phyloP scores from a whole-genome alignment of 2,888 invertebrate genomes.

The Napeogenes inachia region DNA sequence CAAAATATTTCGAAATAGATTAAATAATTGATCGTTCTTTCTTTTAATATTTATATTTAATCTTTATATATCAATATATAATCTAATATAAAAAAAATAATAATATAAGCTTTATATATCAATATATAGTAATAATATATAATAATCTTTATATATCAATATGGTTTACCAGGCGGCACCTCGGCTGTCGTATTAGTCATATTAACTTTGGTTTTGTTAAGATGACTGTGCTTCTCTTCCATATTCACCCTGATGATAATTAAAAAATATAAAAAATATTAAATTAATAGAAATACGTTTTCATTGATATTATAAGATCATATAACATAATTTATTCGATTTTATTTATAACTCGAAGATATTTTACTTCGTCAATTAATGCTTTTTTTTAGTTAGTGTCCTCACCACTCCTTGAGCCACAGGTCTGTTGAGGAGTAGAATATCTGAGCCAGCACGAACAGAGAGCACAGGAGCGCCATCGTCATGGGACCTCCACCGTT shows the following conservation, averaged over 20 bases:
- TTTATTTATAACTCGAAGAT: too few relatives aligned
- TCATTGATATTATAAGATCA: too few relatives aligned
- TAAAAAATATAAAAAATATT: constrained; percentile 35
- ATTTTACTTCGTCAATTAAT: too few relatives aligned
- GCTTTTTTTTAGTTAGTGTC: too few relatives aligned
- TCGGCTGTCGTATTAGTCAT: constrained; percentile 21
- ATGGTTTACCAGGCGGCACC: constrained; percentile 37
- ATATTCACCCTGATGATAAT: constrained; percentile 72
- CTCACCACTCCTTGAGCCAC: constrained; percentile 79
- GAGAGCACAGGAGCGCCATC: constrained; percentile 64
- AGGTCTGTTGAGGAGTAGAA: constrained; percentile 80
- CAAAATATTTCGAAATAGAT: too few relatives aligned
- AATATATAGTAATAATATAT: too few relatives aligned
- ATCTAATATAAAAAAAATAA: too few relatives aligned
- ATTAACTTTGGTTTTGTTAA: constrained; percentile 27
- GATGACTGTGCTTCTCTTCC: constrained; percentile 64
- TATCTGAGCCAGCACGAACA: constrained; percentile 75
- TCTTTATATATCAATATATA: not conserved
- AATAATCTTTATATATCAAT: not conserved
- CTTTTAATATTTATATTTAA: too few relatives aligned
- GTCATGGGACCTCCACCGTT: constrained; percentile 75
- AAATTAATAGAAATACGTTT: too few relatives aligned
- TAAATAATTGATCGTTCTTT: too few relatives aligned
- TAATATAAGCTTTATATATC: too few relatives aligned
- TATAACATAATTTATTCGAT: too few relatives aligned